phyloP scores from a whole-genome alignment of 2,888 invertebrate genomes.

The Pterostichus madidus region DNA sequence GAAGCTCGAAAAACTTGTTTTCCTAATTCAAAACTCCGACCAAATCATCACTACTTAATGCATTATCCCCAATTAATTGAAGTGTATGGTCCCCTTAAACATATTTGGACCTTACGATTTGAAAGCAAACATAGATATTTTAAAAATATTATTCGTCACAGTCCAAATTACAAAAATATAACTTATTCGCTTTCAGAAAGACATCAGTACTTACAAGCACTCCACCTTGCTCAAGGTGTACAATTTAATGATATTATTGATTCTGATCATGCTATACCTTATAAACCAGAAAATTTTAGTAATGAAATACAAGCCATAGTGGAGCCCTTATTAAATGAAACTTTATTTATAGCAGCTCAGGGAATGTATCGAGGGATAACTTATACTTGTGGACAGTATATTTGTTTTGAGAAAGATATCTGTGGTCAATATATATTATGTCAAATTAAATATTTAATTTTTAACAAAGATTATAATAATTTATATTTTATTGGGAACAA shows the following conservation, averaged over 20 bases:
- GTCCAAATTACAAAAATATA: conserved; percentile 65
- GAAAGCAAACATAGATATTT: no score
- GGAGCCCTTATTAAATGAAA: no score
- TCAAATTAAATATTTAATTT: not conserved
- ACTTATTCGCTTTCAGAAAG: not conserved
- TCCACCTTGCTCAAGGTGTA: not conserved
- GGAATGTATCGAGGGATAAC: not conserved
- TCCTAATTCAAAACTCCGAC: conserved; percentile 65
- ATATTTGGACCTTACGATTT: conserved; percentile 69
- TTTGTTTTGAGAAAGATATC: not conserved
- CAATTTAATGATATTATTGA: not conserved
- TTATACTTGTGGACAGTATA: not conserved
- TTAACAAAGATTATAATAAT: not conserved
- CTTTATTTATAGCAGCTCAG: not conserved
- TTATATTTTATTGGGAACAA: conserved; percentile 17
- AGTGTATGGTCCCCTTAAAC: conserved; percentile 68
- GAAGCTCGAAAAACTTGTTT: no score
- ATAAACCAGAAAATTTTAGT: not conserved
- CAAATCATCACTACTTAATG: conserved; percentile 70
- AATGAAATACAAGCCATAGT: not conserved
- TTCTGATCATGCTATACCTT: not conserved
- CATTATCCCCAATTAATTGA: conserved; percentile 70
- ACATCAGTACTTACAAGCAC: not conserved
- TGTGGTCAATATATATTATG: not conserved
- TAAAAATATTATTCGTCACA: conserved; percentile 66